phyloP scores from a whole-genome alignment of 2,888 invertebrate species.

The Andrena fulva region DNA sequence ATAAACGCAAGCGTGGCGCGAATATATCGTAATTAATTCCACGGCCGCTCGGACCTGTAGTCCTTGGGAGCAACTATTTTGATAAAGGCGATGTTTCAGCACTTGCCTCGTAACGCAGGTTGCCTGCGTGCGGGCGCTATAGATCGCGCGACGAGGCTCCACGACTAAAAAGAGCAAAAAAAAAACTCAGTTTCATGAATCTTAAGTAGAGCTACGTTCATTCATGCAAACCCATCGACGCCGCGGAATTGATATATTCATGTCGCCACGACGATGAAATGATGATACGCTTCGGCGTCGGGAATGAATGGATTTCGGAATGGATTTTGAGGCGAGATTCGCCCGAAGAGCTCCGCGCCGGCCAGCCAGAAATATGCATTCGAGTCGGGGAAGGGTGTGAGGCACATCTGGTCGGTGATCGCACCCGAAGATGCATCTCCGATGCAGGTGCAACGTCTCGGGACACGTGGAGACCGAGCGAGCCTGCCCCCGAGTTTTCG shows the following conservation, averaged over 20 bases:
- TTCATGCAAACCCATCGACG: too few species aligned
- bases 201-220: too few species aligned
- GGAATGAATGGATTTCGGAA: too few species aligned
- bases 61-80: conserved; percentile 29
- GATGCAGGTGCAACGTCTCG: conserved; percentile 54
- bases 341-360: neutral
- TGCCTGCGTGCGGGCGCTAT: neutral
- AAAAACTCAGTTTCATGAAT: too few species aligned
- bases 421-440: conserved; percentile 24
- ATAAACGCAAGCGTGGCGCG: neutral
- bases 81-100: conserved; percentile 12
- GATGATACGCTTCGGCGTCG: too few species aligned
- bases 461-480: conserved; percentile 23
- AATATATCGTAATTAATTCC: conserved; percentile 32
- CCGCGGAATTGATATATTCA: too few species aligned
- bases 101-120: neutral
- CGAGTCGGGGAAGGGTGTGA: conserved; percentile 4
- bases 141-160: too few species aligned
- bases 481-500: conserved; percentile 44
- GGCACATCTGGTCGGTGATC: conserved; percentile 55
- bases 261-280: too few species aligned
- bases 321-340: neutral
- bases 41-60: conserved; percentile 17
- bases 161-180: too few species aligned
- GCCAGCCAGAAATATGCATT: neutral